phyloP scores from a whole-genome alignment of 1,140 invertebrate genomes.

The Drosophila nebulosa region DNA sequence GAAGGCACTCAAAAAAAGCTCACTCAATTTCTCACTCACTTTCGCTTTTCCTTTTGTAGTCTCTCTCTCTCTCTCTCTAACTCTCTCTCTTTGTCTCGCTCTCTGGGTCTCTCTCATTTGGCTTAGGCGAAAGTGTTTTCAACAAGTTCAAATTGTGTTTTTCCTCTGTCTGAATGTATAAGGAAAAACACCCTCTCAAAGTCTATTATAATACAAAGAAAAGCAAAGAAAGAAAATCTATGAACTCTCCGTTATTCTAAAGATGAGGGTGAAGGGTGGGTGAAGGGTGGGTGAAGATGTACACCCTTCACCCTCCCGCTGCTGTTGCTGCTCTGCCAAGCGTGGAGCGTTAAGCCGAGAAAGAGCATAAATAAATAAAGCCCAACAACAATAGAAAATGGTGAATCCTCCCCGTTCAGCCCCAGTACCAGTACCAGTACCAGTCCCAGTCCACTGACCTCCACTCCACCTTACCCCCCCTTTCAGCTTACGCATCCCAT shows the following conservation, averaged over 20 bases:
- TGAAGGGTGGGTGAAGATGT: neutral
- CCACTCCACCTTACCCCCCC: too few species aligned
- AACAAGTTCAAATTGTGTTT: slow-evolving; percentile 62
- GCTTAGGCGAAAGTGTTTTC: slow-evolving; percentile 69
- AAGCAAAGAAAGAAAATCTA: slow-evolving; percentile 37
- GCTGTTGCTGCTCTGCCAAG: slow-evolving; percentile 53
- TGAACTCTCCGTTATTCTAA: slow-evolving; percentile 44
- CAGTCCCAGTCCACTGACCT: neutral
- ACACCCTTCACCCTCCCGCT: neutral
- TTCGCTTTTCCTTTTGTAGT: slow-evolving; percentile 27
- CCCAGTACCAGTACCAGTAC: too few species aligned
- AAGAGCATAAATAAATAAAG: slow-evolving; percentile 77
- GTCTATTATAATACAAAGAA: slow-evolving; percentile 65
- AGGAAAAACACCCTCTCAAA: slow-evolving; percentile 47
- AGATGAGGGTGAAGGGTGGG: neutral
- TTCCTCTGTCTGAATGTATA: slow-evolving; percentile 57
- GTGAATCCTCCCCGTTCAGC: slow-evolving; percentile 50
- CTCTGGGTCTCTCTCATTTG: neutral
- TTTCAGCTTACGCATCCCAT: neutral
- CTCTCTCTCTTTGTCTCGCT: slow-evolving; percentile 4
- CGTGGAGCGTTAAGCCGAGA: slow-evolving; percentile 75
- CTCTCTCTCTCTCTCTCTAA: slow-evolving; percentile 14
- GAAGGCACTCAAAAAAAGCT: slow-evolving; percentile 41
- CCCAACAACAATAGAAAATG: slow-evolving; percentile 67
- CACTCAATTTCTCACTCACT: slow-evolving; percentile 52